Conservation (phyloP, 2,113 vertebrate genomes). For the Pelusios castaneus region DNA sequence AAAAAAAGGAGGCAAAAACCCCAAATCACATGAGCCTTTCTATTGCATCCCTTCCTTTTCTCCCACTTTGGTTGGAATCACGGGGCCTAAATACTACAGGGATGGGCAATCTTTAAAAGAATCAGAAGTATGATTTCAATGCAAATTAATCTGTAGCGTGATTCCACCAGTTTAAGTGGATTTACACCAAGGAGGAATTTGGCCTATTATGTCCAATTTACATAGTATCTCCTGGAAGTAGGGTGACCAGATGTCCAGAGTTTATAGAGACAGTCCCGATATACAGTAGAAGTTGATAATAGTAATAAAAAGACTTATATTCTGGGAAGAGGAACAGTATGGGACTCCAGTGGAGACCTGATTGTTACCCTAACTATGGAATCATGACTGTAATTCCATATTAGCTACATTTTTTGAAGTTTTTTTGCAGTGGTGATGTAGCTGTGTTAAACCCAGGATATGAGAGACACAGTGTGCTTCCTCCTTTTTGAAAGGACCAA, state of each 20-base stretch:
- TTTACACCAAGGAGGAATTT: not conserved
- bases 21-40: not conserved
- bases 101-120: not conserved
- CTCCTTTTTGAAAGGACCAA: not conserved
- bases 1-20: not conserved
- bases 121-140: not conserved
- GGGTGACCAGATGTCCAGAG: no score
- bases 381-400: no score
- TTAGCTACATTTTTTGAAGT: not conserved
- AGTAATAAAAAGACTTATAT: not conserved
- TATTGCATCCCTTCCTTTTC: not conserved
- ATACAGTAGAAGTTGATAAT: not conserved
- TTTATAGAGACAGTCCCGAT: no score
- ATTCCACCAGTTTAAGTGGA: not conserved
- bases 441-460: not conserved
- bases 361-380: no score
- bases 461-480: accelerated
- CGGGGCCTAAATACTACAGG: not conserved
- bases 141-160: not conserved
- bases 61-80: not conserved
- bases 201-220: not conserved
- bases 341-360: not conserved
- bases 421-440: not conserved
- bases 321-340: not conserved
- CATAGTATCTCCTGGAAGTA: not conserved